Percentiles rank a stretch among this genome's conserved stretches.
Evolutionary conservation across 2,797 vertebrate genomes (phyloP).

Genomic region (Pangasius larnaudii): DNA sequence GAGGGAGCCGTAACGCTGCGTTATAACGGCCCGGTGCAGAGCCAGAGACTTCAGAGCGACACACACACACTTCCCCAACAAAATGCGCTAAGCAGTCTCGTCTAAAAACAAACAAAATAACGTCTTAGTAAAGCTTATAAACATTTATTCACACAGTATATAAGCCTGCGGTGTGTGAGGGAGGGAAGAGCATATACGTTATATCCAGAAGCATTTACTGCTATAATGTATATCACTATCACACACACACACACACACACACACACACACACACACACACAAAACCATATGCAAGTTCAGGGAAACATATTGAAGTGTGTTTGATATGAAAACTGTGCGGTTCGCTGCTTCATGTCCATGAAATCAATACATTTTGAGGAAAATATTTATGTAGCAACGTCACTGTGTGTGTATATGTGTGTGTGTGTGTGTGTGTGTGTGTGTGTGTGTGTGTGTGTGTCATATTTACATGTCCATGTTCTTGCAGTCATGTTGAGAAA

Average conservation of each 20-base stretch:
- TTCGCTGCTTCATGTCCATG: conserved; percentile 19
- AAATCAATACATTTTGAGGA: neutral
- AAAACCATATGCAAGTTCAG: conserved; percentile 70
- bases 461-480: neutral
- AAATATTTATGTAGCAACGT: conserved; percentile 12
- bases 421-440: too few species aligned
- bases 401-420: neutral
- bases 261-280: conserved; percentile 12
- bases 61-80: conserved; percentile 67
- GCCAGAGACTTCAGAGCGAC: conserved; percentile 79
- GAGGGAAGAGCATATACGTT: conserved; percentile 66
- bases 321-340: conserved; percentile 14
- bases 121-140: conserved; percentile 80
- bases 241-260: conserved; percentile 22
- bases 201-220: conserved; percentile 67
- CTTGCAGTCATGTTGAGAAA: conserved; percentile 1
- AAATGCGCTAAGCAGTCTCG: conserved; percentile 77
- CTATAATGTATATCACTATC: conserved; percentile 69
- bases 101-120: conserved; percentile 68
- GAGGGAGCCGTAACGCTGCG: conserved; percentile 79
- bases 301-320: conserved; percentile 67
- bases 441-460: neutral
- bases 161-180: conserved; percentile 71
- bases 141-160: conserved; percentile 76
- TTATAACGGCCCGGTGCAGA: conserved; percentile 83